Evolutionary conservation across 2,888 invertebrate genomes (phyloP).

Genomic region (Trachelus tabidus): DNA sequence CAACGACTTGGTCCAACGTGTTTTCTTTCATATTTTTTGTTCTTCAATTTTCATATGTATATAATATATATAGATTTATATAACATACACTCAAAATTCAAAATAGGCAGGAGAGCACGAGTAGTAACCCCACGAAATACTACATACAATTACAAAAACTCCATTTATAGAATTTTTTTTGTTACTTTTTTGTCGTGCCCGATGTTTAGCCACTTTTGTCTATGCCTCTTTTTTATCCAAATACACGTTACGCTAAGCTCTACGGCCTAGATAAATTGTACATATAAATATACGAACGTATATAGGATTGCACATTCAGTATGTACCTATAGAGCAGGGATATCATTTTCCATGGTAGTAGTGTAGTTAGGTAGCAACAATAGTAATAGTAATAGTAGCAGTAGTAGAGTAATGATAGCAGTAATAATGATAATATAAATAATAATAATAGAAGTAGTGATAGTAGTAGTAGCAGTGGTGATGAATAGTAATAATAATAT

Average conservation of each 20-base stretch:
- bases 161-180: neutral
- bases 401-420: no score
- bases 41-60: neutral
- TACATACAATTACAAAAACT: neutral
- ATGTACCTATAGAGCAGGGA: neutral
- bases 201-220: neutral
- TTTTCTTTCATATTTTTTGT: constrained; percentile 25
- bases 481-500: neutral
- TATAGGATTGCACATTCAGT: neutral
- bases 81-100: constrained; percentile 43
- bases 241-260: neutral
- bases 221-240: neutral
- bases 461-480: no score
- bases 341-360: neutral
- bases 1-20: constrained; percentile 51
- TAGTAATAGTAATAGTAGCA: neutral
- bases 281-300: neutral
- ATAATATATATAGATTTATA: constrained; percentile 5
- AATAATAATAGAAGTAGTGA: no score
- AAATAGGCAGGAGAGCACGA: constrained; percentile 40
- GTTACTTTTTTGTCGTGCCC: neutral
- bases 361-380: neutral
- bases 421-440: no score
- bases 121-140: constrained; percentile 12
- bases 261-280: neutral